These are phyloP conservation scores for Dendrocincla fuliginosa DNA, from an alignment of 2,797 vertebrate genomes.

Conservation along the genomic window DNA sequence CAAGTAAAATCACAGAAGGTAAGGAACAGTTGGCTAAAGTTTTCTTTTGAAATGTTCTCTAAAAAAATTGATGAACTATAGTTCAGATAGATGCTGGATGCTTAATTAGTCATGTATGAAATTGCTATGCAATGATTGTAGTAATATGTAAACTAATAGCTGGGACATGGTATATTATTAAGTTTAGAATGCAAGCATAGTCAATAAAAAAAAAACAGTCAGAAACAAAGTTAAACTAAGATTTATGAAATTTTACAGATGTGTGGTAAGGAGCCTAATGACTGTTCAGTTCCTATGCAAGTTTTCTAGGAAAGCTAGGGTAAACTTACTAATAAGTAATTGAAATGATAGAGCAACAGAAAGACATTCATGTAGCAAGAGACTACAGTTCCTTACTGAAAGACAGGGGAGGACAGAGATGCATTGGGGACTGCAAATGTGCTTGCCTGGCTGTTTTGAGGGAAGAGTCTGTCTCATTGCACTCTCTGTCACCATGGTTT, in stretches of 20 bases:
- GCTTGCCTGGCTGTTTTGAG: background rate
- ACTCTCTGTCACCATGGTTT: background rate
- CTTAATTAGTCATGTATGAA: background rate
- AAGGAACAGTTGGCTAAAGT: background rate
- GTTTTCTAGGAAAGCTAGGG: background rate
- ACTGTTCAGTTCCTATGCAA: background rate
- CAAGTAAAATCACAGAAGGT: background rate
- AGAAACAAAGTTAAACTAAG: background rate
- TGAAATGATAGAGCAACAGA: background rate
- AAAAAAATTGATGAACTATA: background rate
- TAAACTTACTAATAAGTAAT: background rate
- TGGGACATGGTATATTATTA: background rate
- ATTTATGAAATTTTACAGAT: background rate
- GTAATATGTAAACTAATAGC: background rate
- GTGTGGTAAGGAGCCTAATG: background rate
- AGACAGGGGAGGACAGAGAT: background rate
- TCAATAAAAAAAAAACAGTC: background rate
- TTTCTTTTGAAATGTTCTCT: background rate
- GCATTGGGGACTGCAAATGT: background rate
- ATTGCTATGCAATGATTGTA: background rate
- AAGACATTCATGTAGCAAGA: background rate
- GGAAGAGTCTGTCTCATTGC: background rate
- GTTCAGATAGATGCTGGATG: background rate
- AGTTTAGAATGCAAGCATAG: background rate
- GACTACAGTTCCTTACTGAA: background rate